These are phyloP conservation scores for Chloropsis hardwickii DNA, from an alignment of 2,113 vertebrate species.

Conservation along the genomic window DNA sequence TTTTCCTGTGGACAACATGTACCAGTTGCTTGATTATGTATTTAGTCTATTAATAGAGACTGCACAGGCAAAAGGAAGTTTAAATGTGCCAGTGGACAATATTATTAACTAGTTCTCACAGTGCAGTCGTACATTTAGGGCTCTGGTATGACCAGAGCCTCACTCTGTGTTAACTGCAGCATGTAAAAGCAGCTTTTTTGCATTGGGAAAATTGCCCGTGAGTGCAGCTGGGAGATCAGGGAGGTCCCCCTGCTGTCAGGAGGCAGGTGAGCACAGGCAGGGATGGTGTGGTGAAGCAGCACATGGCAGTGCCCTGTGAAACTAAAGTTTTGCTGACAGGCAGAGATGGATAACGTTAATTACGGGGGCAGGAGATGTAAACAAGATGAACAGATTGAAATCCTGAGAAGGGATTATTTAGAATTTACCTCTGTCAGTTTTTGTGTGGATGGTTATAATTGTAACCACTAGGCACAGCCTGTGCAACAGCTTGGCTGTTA, in stretches of 20 bases:
- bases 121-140: neutral
- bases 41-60: neutral
- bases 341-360: neutral
- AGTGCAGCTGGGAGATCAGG: neutral
- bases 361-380: neutral
- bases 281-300: neutral
- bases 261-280: neutral
- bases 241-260: neutral
- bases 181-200: neutral
- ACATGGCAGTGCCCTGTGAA: fast-evolving
- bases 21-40: neutral
- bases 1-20: neutral
- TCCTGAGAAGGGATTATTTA: neutral
- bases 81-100: neutral
- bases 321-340: neutral
- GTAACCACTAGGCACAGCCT: neutral
- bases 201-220: neutral
- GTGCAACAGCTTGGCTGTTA: neutral
- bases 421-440: neutral
- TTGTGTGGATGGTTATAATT: neutral
- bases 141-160: neutral
- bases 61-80: neutral
- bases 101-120: neutral
- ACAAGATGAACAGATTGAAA: neutral
- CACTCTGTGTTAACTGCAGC: neutral